Conservation (phyloP, 2,888 invertebrate genomes). For the Myopa testacea region DNA sequence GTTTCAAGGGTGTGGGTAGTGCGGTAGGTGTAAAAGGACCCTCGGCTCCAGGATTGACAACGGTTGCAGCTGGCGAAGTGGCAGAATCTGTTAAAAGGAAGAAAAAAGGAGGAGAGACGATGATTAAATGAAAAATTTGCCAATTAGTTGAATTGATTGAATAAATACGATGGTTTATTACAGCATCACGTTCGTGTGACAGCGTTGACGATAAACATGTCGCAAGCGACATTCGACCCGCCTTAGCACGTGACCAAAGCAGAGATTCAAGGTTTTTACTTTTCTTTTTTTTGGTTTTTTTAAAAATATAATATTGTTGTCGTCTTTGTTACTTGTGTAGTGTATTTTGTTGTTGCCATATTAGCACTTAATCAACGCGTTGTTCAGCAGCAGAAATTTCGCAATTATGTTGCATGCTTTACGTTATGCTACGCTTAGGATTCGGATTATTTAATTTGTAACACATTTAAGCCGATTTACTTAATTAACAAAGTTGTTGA, state of each 20-base stretch:
- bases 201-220: neutral
- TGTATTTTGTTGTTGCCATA: neutral
- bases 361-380: neutral
- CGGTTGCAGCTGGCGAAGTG: conserved; percentile 14
- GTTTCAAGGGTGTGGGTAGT: conserved; percentile 66
- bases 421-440: conserved; percentile 12
- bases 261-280: neutral
- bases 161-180: neutral
- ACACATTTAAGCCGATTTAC: conserved; percentile 61
- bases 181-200: neutral
- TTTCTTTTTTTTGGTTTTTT: neutral
- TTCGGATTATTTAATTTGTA: neutral
- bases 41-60: conserved; percentile 45
- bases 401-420: neutral
- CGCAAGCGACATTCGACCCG: neutral
- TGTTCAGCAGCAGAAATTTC: neutral
- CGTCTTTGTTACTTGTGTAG: neutral
- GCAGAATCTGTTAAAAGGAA: conserved; percentile 40
- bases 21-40: conserved; percentile 52
- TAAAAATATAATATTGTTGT: neutral
- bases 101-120: conserved; percentile 1
- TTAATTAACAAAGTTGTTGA: conserved; percentile 57
- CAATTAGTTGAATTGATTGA: conserved; percentile 14
- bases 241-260: conserved; percentile 5
- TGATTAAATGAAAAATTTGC: neutral